phyloP scores from a whole-genome alignment of 2,888 invertebrate genomes.

The Lomographa bimaculata region DNA sequence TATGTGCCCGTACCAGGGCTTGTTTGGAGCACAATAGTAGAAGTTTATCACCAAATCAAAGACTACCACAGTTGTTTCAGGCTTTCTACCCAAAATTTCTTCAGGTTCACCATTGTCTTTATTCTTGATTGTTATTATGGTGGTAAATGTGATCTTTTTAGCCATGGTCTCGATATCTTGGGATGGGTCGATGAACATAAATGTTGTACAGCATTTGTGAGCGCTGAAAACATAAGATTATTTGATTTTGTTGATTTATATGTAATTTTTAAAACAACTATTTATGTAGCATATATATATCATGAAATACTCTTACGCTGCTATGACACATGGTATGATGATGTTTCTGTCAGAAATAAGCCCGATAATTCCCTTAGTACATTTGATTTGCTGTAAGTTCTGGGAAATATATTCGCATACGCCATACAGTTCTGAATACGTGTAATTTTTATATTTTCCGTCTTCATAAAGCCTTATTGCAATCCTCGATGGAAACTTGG shows the following conservation, averaged over 20 bases:
- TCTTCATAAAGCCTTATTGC: constrained; percentile 62
- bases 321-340: constrained; percentile 78
- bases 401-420: constrained; percentile 73
- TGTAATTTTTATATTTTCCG: constrained; percentile 57
- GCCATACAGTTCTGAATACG: constrained; percentile 74
- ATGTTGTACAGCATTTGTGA: constrained; percentile 75
- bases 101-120: constrained; percentile 27
- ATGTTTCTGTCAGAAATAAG: constrained; percentile 76
- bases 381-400: constrained; percentile 61
- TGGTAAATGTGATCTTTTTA: constrained; percentile 54
- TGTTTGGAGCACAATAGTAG: constrained; percentile 40
- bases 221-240: constrained; percentile 62
- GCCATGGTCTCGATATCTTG: constrained; percentile 52
- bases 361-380: constrained; percentile 69
- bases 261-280: not conserved
- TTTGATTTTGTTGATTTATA: not conserved
- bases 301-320: no score
- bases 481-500: constrained; percentile 56
- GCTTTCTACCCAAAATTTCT: constrained; percentile 54
- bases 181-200: constrained; percentile 75
- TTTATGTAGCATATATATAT: no score
- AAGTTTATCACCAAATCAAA: constrained; percentile 61
- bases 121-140: constrained; percentile 56
- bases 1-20: constrained; percentile 33
- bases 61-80: constrained; percentile 57